These are phyloP conservation scores for Ectobius pallidus DNA, from an alignment of 2,888 invertebrate genomes.

Conservation along the genomic window DNA sequence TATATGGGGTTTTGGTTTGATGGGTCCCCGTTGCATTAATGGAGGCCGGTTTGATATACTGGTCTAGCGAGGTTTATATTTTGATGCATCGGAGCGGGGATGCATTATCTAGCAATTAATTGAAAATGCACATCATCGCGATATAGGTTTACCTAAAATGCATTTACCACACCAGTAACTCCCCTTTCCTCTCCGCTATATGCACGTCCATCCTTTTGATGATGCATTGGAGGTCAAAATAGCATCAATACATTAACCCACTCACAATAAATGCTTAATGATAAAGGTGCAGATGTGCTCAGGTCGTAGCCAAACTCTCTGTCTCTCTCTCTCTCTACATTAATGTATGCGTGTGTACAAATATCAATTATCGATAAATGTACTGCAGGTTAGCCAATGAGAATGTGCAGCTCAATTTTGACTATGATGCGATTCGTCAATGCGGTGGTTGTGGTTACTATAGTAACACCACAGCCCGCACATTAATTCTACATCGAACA, in stretches of 20 bases:
- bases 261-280: constrained; percentile 36
- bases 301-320: constrained; percentile 4
- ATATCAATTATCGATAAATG: constrained; percentile 21
- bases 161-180: constrained; percentile 31
- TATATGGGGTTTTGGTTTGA: constrained; percentile 30
- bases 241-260: constrained; percentile 37
- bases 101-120: constrained; percentile 41
- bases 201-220: constrained; percentile 21
- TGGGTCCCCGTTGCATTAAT: constrained; percentile 32
- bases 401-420: constrained; percentile 24
- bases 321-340: constrained; percentile 29
- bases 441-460: constrained; percentile 24
- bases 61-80: constrained; percentile 36
- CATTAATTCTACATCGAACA: constrained; percentile 15
- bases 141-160: constrained; percentile 37
- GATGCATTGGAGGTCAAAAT: constrained; percentile 33
- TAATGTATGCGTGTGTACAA: constrained; percentile 25
- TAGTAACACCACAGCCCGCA: constrained; percentile 14
- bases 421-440: constrained; percentile 27
- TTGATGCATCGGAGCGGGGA: constrained; percentile 37
- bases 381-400: constrained; percentile 23
- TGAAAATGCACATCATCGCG: constrained; percentile 41
- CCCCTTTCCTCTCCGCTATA: constrained; percentile 20
- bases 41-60: constrained; percentile 28
- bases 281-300: constrained; percentile 29